Evolutionary conservation across 2,797 vertebrate genomes (phyloP).

Genomic region (Spinibarbus caldwelli): DNA sequence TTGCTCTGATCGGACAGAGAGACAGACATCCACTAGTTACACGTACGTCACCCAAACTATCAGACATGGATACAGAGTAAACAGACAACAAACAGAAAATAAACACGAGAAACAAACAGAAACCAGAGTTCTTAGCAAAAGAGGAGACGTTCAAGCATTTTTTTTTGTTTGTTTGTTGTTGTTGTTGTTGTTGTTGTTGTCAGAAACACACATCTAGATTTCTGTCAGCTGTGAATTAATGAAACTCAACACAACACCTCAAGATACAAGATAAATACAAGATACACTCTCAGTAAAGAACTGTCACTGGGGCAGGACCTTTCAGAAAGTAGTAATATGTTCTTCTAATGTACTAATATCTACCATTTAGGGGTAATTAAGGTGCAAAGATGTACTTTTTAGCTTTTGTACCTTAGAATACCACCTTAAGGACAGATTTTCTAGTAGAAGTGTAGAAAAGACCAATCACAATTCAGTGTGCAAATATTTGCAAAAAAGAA

Average conservation of each 20-base stretch:
- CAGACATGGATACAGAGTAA: conserved; percentile 29
- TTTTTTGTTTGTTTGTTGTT: too few relatives aligned
- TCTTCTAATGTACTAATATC: not conserved
- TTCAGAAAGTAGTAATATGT: not conserved
- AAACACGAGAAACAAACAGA: not conserved
- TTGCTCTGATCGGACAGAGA: conserved; percentile 12
- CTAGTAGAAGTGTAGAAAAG: not conserved
- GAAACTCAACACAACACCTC: not conserved
- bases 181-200: too few relatives aligned
- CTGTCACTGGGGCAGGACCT: not conserved
- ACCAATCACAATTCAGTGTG: not conserved
- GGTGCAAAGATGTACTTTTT: not conserved
- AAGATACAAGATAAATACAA: not conserved
- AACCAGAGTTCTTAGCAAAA: not conserved
- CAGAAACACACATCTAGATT: not conserved
- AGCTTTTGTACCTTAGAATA: not conserved
- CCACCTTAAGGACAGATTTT: not conserved
- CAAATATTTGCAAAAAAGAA: not conserved
- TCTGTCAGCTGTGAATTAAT: not conserved
- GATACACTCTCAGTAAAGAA: not conserved
- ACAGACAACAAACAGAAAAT: not conserved
- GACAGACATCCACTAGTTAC: conserved; percentile 30
- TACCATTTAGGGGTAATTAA: not conserved
- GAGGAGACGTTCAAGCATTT: too few relatives aligned
- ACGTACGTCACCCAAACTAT: not conserved